Evolutionary conservation across 2,113 vertebrate genomes (phyloP).

Genomic region (Raphicerus campestris): DNA sequence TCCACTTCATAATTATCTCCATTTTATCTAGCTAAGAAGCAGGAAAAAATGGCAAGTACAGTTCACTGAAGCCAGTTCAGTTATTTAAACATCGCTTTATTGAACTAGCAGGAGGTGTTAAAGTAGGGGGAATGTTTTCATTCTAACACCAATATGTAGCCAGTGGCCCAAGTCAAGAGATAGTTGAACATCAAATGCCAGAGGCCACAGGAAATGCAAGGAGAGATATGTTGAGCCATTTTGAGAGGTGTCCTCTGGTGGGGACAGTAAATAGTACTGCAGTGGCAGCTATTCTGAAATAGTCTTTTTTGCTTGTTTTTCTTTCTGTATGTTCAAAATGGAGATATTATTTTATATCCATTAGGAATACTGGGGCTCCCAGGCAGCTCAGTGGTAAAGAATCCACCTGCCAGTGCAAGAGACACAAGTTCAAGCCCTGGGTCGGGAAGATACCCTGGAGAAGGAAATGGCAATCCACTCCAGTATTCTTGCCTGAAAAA

Average conservation of each 20-base stretch:
- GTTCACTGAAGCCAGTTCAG: conserved; percentile 82
- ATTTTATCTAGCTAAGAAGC: conserved; percentile 84
- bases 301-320: conserved; percentile 43
- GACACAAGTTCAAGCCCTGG: background rate
- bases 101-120: conserved; percentile 80
- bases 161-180: conserved; percentile 60
- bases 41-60: conserved; percentile 82
- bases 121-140: conserved; percentile 73
- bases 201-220: conserved; percentile 56
- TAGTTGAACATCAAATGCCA: conserved; percentile 61
- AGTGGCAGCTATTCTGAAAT: conserved; percentile 45
- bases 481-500: background rate
- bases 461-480: background rate
- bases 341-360: conserved; percentile 13
- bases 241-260: conserved; percentile 49
- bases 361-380: background rate
- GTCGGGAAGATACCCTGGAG: background rate
- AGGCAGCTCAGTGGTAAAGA: background rate
- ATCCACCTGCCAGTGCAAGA: background rate
- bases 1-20: conserved; percentile 88
- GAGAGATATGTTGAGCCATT: conserved; percentile 38
- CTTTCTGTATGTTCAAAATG: conserved; percentile 35
- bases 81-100: conserved; percentile 84
- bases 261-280: conserved; percentile 32
- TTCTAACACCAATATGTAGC: conserved; percentile 65